Conservation (phyloP, 2,113 vertebrate genomes). For the Hassar affinis region DNA sequence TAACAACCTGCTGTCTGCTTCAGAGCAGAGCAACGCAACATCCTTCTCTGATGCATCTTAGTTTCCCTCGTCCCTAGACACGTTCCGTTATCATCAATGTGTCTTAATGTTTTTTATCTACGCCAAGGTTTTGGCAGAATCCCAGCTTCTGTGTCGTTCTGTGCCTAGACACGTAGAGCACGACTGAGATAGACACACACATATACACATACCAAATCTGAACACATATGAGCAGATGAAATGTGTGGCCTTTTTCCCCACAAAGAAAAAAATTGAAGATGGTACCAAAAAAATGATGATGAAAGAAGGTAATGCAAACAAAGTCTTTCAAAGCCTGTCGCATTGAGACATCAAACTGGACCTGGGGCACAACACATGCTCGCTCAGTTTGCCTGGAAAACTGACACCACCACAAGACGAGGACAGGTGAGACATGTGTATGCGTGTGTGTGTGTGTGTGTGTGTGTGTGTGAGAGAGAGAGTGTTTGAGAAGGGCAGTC, state of each 20-base stretch:
- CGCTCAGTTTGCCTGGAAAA: conserved; percentile 49
- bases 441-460: conserved; percentile 41
- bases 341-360: conserved; percentile 47
- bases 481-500: conserved; percentile 51
- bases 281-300: conserved; percentile 37
- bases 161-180: too few species aligned
- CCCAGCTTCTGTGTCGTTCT: too few species aligned
- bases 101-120: too few species aligned
- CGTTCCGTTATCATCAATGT: too few species aligned
- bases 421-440: conserved; percentile 26
- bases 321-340: conserved; percentile 33
- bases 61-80: too few species aligned
- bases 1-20: too few species aligned
- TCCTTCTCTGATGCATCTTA: too few species aligned
- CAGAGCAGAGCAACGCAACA: too few species aligned
- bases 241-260: neutral
- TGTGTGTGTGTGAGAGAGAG: conserved; percentile 34
- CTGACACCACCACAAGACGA: conserved; percentile 52
- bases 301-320: conserved; percentile 46
- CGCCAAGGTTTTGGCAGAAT: too few species aligned
- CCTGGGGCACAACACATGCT: conserved; percentile 24
- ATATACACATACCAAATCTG: too few species aligned
- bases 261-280: neutral
- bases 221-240: neutral
- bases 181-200: too few species aligned